A percentile compares a stretch with the other conserved stretches of the same genome.
These are phyloP conservation scores for Thymelicus lineola DNA, from an alignment of 2,888 invertebrate species.

Conservation along the genomic window DNA sequence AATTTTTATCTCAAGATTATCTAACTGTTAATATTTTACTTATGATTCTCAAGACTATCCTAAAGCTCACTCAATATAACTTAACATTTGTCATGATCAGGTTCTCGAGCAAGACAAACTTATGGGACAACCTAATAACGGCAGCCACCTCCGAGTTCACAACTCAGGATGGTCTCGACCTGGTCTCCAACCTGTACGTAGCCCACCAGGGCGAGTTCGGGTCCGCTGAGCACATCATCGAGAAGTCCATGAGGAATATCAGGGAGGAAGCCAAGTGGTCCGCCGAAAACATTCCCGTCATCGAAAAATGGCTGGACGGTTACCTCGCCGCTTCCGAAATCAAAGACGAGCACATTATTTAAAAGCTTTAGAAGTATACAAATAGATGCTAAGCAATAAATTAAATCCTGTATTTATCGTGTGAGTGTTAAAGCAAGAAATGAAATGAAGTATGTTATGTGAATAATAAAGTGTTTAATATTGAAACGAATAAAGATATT, in stretches of 20 bases:
- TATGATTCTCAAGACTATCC: too few species aligned
- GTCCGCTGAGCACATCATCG: slow-evolving; percentile 89
- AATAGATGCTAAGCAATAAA: background rate
- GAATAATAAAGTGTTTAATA: too few species aligned
- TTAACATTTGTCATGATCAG: slow-evolving; percentile 62
- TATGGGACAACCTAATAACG: slow-evolving; percentile 91
- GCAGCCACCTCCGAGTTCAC: slow-evolving; percentile 91
- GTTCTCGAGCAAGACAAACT: slow-evolving; percentile 87
- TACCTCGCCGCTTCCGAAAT: slow-evolving; percentile 52
- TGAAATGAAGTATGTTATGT: too few species aligned
- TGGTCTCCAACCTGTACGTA: slow-evolving; percentile 88
- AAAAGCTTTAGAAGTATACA: background rate
- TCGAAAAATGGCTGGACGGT: slow-evolving; percentile 88
- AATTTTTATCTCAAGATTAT: too few species aligned
- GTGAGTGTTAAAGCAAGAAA: too few species aligned
- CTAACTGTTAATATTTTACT: too few species aligned
- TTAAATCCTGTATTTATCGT: too few species aligned
- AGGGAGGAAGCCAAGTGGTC: slow-evolving; percentile 92
- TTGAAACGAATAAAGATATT: too few species aligned
- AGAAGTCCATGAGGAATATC: slow-evolving; percentile 89
- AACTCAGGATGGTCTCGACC: slow-evolving; percentile 89
- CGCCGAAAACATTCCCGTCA: slow-evolving; percentile 89
- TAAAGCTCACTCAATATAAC: too few species aligned
- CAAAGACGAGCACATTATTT: slow-evolving; percentile 39
- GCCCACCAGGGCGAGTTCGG: slow-evolving; percentile 88